Conservation (phyloP, 2,888 invertebrate species). For the Dorcus parallelipipedus region DNA sequence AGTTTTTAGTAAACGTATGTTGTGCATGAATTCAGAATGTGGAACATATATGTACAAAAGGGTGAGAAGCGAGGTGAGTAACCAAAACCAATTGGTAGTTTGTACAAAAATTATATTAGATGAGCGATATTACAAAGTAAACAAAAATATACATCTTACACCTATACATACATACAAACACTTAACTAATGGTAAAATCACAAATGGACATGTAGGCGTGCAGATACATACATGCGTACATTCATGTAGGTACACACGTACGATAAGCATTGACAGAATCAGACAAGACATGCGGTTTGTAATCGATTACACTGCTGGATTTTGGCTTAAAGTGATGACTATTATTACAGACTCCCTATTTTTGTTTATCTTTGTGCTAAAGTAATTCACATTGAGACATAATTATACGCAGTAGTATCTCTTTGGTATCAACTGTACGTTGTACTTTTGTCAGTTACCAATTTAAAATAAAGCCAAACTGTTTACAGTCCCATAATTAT, state of each 20-base stretch:
- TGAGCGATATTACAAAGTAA: conserved; percentile 20
- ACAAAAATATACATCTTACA: conserved; percentile 19
- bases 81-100: conserved; percentile 33
- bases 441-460: too few species aligned
- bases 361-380: too few species aligned
- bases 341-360: too few species aligned
- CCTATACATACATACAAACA: conserved; percentile 9
- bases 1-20: too few species aligned
- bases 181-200: conserved; percentile 23
- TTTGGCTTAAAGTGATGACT: too few species aligned
- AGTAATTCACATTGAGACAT: too few species aligned
- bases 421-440: too few species aligned
- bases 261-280: conserved; percentile 11
- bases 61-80: conserved; percentile 19
- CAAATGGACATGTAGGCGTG: conserved; percentile 22
- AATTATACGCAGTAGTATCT: too few species aligned
- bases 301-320: too few species aligned
- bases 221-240: conserved; percentile 26
- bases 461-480: too few species aligned
- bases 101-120: conserved; percentile 33
- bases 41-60: background rate
- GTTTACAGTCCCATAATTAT: too few species aligned
- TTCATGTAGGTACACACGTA: conserved; percentile 12
- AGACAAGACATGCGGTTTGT: conserved; percentile 10
- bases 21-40: too few species aligned